Evolutionary conservation across 2,113 vertebrate species (phyloP).

Genomic region (Gymnogyps californianus): DNA sequence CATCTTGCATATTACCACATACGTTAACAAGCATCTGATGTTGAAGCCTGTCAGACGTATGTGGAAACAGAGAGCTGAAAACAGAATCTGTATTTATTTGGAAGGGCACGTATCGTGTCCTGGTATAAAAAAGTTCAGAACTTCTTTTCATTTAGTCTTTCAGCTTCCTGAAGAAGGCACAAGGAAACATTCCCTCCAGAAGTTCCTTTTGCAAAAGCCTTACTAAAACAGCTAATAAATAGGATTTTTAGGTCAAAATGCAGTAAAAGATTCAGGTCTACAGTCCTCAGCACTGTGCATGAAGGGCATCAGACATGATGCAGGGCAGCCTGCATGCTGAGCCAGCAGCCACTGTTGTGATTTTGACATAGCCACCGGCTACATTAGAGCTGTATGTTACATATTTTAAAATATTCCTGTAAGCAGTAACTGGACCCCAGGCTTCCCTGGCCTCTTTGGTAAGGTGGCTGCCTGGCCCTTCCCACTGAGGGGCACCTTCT

Average conservation of each 20-base stretch:
- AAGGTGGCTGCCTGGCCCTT: background rate
- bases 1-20: background rate
- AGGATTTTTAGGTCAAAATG: background rate
- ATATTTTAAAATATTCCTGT: background rate
- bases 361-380: background rate
- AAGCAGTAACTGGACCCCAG: background rate
- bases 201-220: background rate
- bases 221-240: background rate
- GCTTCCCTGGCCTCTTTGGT: background rate
- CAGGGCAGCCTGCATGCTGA: background rate
- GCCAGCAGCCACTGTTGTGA: background rate
- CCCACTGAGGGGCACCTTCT: background rate
- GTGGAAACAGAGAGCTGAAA: background rate
- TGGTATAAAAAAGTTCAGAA: background rate
- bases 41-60: background rate
- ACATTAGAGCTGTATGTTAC: background rate
- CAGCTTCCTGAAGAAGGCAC: background rate
- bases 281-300: background rate
- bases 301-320: rapidly evolving
- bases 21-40: background rate
- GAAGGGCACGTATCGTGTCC: background rate
- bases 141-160: background rate
- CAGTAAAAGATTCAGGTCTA: background rate
- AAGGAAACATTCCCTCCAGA: background rate
- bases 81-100: background rate